phyloP scores from a whole-genome alignment of 2,888 invertebrate species.

The Diaperis boleti region DNA sequence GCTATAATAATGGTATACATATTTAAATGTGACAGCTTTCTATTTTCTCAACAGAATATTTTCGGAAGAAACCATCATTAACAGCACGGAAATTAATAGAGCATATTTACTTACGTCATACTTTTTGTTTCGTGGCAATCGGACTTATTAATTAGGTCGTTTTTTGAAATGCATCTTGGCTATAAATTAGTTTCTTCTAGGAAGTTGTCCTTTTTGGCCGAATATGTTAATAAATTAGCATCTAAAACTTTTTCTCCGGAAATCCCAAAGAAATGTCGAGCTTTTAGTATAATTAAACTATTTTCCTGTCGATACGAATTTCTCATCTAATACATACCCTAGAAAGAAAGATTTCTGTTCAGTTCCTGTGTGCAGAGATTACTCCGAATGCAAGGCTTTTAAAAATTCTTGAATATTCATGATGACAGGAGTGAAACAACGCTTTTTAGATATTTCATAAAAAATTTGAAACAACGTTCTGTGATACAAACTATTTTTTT shows the following conservation, averaged over 20 bases:
- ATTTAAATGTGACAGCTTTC: not conserved
- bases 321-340: not conserved
- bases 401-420: slow-evolving; percentile 20
- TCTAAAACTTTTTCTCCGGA: not conserved
- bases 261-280: not conserved
- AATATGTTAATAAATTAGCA: not conserved
- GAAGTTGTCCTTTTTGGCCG: no score
- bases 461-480: slow-evolving; percentile 6
- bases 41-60: not conserved
- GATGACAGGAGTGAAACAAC: slow-evolving; percentile 10
- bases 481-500: slow-evolving; percentile 17
- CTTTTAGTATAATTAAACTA: slow-evolving; percentile 6
- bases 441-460: no score
- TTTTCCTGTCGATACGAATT: not conserved
- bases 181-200: no score
- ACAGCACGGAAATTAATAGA: not conserved
- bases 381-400: slow-evolving; percentile 6
- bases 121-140: no score
- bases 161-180: no score
- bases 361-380: slow-evolving; percentile 5
- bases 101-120: not conserved
- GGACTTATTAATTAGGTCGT: no score
- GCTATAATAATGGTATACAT: no score
- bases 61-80: not conserved
- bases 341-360: no score